phyloP scores from a whole-genome alignment of 2,113 vertebrate species.

The Ia io region DNA sequence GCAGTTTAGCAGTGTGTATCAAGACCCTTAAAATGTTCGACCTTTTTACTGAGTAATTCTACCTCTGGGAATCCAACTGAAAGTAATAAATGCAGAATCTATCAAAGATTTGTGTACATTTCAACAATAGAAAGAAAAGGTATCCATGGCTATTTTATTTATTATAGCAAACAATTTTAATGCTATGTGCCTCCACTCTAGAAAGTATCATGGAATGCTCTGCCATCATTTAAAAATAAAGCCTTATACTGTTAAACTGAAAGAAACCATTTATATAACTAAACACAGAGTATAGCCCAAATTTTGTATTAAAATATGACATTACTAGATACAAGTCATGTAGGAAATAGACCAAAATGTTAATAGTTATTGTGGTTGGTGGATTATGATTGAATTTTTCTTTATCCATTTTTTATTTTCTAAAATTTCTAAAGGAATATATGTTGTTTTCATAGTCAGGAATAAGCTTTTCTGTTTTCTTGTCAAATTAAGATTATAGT shows the following conservation, averaged over 20 bases:
- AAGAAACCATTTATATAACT: neutral
- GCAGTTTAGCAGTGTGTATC: neutral
- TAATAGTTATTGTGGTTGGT: neutral
- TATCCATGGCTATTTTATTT: neutral
- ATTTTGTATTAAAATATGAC: neutral
- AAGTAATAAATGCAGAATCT: slow-evolving; percentile 10
- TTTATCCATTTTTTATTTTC: neutral
- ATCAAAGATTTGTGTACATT: neutral
- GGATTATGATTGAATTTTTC: neutral
- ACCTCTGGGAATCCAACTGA: neutral
- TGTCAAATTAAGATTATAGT: neutral
- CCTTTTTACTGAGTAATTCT: neutral
- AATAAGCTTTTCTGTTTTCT: neutral
- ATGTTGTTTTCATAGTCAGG: neutral
- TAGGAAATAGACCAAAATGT: neutral
- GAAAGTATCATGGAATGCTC: neutral
- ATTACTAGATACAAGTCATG: neutral
- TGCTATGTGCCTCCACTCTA: neutral
- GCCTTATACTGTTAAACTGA: neutral
- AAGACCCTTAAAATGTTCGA: neutral
- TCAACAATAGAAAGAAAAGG: neutral
- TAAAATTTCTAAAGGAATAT: neutral
- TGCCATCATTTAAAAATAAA: neutral
- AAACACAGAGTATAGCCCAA: neutral
- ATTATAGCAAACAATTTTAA: neutral